Conservation (phyloP, 2,888 invertebrate genomes). For the Phortica magna region DNA sequence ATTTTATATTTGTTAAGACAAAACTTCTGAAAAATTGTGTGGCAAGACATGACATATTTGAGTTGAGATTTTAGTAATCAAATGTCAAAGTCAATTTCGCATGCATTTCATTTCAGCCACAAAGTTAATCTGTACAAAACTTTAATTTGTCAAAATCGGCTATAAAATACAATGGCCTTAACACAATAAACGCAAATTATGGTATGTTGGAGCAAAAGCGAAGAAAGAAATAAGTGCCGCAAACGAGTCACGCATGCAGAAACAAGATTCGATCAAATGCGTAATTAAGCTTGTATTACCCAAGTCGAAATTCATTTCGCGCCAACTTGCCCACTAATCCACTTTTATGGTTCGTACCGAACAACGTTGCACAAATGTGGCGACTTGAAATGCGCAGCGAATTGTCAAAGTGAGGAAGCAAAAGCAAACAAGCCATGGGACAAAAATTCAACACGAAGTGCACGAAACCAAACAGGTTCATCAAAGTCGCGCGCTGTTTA, state of each 20-base stretch:
- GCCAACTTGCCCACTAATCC: slow-evolving; percentile 16
- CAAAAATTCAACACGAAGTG: neutral
- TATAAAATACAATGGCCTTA: neutral
- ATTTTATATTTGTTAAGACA: neutral
- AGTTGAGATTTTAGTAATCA: too few relatives aligned
- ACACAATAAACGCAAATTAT: slow-evolving; percentile 3
- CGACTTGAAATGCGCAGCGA: slow-evolving; percentile 2
- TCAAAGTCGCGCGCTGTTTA: neutral
- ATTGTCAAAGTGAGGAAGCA: neutral
- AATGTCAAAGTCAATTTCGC: too few relatives aligned
- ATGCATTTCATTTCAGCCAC: too few relatives aligned
- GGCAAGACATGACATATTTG: too few relatives aligned
- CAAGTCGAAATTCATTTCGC: neutral
- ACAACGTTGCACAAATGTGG: neutral
- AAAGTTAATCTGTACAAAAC: too few relatives aligned
- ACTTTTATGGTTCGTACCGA: neutral
- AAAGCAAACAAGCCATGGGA: neutral
- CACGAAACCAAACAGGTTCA: neutral
- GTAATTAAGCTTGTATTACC: neutral
- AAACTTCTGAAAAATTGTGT: neutral
- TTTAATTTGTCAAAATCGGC: neutral
- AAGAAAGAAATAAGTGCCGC: too few relatives aligned
- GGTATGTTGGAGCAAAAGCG: too few relatives aligned
- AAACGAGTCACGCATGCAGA: neutral
- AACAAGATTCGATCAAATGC: neutral